Percentiles rank a stretch among this genome's conserved stretches.
phyloP scores from a whole-genome alignment of 2,797 vertebrate genomes.

The Enteromius thamalakanensis region DNA sequence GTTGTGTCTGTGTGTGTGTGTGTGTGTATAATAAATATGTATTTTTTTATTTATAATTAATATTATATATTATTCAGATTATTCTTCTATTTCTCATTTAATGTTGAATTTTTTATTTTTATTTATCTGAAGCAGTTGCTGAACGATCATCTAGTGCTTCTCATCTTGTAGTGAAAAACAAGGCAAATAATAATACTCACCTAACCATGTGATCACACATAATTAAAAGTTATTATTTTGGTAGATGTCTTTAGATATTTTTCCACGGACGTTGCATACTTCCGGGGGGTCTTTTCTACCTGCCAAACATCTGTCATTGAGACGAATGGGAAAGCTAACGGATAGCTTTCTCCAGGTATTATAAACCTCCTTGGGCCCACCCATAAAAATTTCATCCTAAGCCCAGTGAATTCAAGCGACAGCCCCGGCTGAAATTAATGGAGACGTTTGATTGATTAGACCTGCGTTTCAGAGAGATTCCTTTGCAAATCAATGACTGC shows the following conservation, averaged over 20 bases:
- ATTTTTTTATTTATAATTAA: too few relatives aligned
- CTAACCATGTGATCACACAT: not conserved
- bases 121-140: not conserved
- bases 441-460: constrained; percentile 57
- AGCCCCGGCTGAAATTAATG: constrained; percentile 36
- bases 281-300: not conserved
- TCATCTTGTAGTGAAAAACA: not conserved
- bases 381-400: constrained; percentile 22
- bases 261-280: not conserved
- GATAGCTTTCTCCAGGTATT: constrained; percentile 37
- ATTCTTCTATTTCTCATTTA: too few relatives aligned
- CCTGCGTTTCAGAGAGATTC: constrained; percentile 50
- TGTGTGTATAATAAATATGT: too few relatives aligned
- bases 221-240: not conserved
- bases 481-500: constrained; percentile 50
- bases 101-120: too few relatives aligned
- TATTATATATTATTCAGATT: too few relatives aligned
- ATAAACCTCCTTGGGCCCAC: constrained; percentile 17
- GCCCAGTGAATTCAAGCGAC: constrained; percentile 36
- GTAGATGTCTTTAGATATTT: not conserved
- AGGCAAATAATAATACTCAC: not conserved
- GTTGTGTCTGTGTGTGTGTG: too few relatives aligned
- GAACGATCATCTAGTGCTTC: not conserved
- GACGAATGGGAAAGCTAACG: constrained; percentile 15
- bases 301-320: constrained; percentile 27